These are phyloP conservation scores for Bungarus multicinctus DNA, from an alignment of 2,113 vertebrate species.

Conservation along the genomic window DNA sequence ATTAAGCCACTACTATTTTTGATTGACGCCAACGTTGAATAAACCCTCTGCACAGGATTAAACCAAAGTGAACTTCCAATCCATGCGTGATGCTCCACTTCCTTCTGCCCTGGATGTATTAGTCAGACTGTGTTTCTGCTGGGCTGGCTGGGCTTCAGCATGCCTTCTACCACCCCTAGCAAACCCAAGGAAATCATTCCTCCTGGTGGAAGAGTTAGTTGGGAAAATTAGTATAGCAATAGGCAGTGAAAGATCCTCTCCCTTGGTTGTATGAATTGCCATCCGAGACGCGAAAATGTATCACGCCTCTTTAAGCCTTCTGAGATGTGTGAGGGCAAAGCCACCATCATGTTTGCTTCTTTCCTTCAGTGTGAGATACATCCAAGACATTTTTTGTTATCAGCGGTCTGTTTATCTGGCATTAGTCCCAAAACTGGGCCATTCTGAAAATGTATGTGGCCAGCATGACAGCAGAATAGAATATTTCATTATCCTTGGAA, in stretches of 20 bases:
- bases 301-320: not conserved
- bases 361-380: not conserved
- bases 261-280: not conserved
- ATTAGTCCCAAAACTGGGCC: not conserved
- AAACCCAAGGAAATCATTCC: not conserved
- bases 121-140: not conserved
- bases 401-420: not conserved
- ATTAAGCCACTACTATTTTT: slow-evolving; percentile 70
- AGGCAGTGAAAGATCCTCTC: not conserved
- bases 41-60: slow-evolving; percentile 61
- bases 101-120: slow-evolving; percentile 36
- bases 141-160: not conserved
- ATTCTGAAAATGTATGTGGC: not conserved
- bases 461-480: not conserved
- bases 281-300: not conserved
- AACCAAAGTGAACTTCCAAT: slow-evolving; percentile 64
- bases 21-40: slow-evolving; percentile 55
- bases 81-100: slow-evolving; percentile 44
- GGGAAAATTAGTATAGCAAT: not conserved
- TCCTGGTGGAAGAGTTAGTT: not conserved
- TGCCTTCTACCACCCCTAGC: not conserved
- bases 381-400: not conserved
- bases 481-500: not conserved
- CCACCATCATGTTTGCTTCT: not conserved
- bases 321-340: not conserved